A percentile compares a stretch with the other conserved stretches of the same genome.
Evolutionary conservation across 2,888 invertebrate genomes (phyloP).

Genomic region (Elysia crispata): DNA sequence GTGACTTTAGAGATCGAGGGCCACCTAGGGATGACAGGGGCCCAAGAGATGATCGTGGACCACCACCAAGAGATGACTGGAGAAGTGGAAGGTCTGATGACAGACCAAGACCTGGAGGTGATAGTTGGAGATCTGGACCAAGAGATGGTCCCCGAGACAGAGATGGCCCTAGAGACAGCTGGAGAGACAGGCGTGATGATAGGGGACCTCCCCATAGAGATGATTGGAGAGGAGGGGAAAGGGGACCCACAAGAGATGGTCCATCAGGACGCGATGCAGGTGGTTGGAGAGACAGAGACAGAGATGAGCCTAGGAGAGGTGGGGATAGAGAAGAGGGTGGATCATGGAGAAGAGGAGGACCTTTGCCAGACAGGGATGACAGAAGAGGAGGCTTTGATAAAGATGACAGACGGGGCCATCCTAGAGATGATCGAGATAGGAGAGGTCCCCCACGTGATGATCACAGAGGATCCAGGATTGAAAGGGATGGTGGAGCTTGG

Average conservation of each 20-base stretch:
- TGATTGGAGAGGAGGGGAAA: slow-evolving; percentile 45
- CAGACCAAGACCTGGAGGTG: slow-evolving; percentile 37
- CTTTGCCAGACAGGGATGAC: slow-evolving; percentile 36
- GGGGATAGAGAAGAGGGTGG: slow-evolving; percentile 29
- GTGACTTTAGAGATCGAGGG: slow-evolving; percentile 27
- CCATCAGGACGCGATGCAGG: slow-evolving; percentile 21
- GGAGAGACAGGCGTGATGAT: slow-evolving; percentile 53
- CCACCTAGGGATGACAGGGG: slow-evolving; percentile 32
- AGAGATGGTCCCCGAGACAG: slow-evolving; percentile 45
- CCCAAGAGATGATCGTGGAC: slow-evolving; percentile 47
- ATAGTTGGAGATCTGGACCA: slow-evolving; percentile 43
- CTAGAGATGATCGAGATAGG: slow-evolving; percentile 42
- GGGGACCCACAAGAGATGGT: slow-evolving; percentile 28
- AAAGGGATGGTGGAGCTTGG: slow-evolving; percentile 49
- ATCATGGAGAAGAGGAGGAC: slow-evolving; percentile 37
- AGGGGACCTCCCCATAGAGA: slow-evolving; percentile 43
- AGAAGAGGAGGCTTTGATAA: slow-evolving; percentile 44
- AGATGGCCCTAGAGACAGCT: slow-evolving; percentile 47
- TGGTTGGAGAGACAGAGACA: slow-evolving; percentile 42
- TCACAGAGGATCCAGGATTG: slow-evolving; percentile 47
- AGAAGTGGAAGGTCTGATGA: slow-evolving; percentile 44
- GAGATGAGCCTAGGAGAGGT: slow-evolving; percentile 42
- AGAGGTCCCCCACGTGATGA: slow-evolving; percentile 46
- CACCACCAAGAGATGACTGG: slow-evolving; percentile 39
- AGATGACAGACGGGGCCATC: slow-evolving; percentile 47